Base-by-base conservation (phyloP, 2,797 vertebrate species). In the Astyanax mexicanus region DNA sequence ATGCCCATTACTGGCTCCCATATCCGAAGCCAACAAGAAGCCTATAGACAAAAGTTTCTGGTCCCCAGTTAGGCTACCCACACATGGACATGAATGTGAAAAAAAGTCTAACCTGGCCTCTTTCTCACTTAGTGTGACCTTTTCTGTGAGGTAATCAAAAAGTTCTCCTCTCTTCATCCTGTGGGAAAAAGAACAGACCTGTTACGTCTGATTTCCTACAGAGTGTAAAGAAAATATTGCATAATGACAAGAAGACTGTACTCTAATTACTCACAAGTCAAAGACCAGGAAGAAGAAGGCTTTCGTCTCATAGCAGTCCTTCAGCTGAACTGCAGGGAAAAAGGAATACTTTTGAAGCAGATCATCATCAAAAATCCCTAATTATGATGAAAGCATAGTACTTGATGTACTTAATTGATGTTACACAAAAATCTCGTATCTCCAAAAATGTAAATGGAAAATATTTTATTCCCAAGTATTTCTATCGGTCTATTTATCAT, bases 231-330 rank as follows among this genome's bases (percentile, higher is more conserved):
- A 57, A 6, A 27, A 19, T 3, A 44, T 38, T 40, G 10, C n/a
- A n/a, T n/a, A n/a, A n/a, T n/a, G n/a, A n/a, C n/a, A n/a, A n/a
- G n/a, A n/a, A n/a, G n/a, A n/a, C n/a, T n/a, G n/a, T n/a, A n/a
- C n/a, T n/a, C n/a, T n/a, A n/a, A n/a, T n/a, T n/a, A 96, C 97
- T 96, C 89, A 99, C 98, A 99, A 86, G 83, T 99, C 97, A 89
- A 99, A 99, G 78, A 99, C 93, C 88, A 99, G 85, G 94, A 99
- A 99, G 93, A 95, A 98, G 91, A 98, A 99, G 76, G 94, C 97
- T 65, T 94, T 95, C 83, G 97, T 96, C 88, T 97, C 96, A 1
- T 92, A 99, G 88, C 92, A 97, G 89, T 99, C 97, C 90, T 98
- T 98, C 83, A 99, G 93, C 90, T 97, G 96, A 84, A 99, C 98